A percentile compares a stretch with the other conserved stretches of the same genome.
phyloP scores from a whole-genome alignment of 2,797 vertebrate species.

The Enteromius treurensis region DNA sequence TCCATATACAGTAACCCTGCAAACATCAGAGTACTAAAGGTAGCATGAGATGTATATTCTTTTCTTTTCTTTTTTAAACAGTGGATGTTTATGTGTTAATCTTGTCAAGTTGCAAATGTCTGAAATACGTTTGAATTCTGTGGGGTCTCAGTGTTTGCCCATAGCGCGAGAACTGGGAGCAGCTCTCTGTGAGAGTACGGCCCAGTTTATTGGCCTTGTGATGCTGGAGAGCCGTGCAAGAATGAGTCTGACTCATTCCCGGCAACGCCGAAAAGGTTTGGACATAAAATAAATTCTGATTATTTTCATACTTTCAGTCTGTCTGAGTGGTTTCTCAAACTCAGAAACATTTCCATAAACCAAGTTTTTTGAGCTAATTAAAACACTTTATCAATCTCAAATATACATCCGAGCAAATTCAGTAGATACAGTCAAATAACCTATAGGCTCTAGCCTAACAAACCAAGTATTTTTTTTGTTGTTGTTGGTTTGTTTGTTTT shows the following conservation, averaged over 20 bases:
- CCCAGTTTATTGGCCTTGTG: conserved; percentile 43
- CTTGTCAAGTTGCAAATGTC: conserved; percentile 56
- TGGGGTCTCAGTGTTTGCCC: conserved; percentile 6
- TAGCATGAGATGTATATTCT: background rate
- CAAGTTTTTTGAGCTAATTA: background rate
- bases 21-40: conserved; percentile 40
- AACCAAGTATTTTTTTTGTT: background rate
- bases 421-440: background rate
- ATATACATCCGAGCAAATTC: background rate
- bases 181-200: conserved; percentile 28
- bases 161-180: conserved; percentile 16
- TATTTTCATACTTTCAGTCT: conserved; percentile 37
- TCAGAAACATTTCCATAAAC: background rate
- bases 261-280: conserved; percentile 47
- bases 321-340: background rate
- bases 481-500: no score
- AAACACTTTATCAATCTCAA: background rate
- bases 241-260: conserved; percentile 38
- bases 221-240: conserved; percentile 5
- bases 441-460: background rate
- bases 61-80: background rate
- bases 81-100: background rate
- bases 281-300: conserved; percentile 61
- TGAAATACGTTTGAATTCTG: conserved; percentile 18
- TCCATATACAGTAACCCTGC: conserved; percentile 23